Evolutionary conservation across 2,113 vertebrate genomes (phyloP), one percentile per base, ranked within the genome.

Genomic region (Sphaerodactylus townsendi): DNA sequence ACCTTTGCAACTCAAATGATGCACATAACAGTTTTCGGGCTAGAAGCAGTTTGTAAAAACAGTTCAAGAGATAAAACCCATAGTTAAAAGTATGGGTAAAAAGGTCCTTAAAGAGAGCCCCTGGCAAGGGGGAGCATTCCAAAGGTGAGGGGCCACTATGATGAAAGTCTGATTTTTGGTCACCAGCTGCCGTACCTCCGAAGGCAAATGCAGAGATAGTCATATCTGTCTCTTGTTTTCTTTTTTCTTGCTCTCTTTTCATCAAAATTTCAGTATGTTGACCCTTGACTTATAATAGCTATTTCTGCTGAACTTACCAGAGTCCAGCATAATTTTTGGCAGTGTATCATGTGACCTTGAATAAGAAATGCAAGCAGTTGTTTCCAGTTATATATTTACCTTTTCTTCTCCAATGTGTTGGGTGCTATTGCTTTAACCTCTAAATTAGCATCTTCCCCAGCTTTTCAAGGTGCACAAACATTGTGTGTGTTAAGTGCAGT

Each of bases 321-420:
- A 11, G 35, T 21, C 33, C 21, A 59, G 50, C 33, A 37, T 77
- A 59, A 39, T 59, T 77, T 56, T 35, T 25, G 37, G 23, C 56
- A 53, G 17, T 35, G 6, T 75, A 46, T 30, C 30, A 14, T 28
- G 53, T 75, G 73, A 53, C 9, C 7, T 56, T 76, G 9, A n/a
- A 76, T 56, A 76, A 56, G 50, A 76, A 76, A 76, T 76, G 48
- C n/a, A 56, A 56, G 33, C 74, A 76, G n/a, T 56, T 76, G n/a
- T 77, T 62, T 62, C 75, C 35, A 28, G 75, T 64, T 64, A 77
- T 41, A 77, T 30, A 64, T 77, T 39, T 30, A 77, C 76, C 30
- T 14, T 41, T 77, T 39, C 53, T 62, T 62, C 76, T 62, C 21
- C 64, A 77, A 77, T 64, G 53, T 15, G 53, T 15, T 41, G 6